Evolutionary conservation across 2,113 vertebrate species (phyloP), one percentile per base, ranked within the genome.

Genomic region (Pseudonaja textilis): DNA sequence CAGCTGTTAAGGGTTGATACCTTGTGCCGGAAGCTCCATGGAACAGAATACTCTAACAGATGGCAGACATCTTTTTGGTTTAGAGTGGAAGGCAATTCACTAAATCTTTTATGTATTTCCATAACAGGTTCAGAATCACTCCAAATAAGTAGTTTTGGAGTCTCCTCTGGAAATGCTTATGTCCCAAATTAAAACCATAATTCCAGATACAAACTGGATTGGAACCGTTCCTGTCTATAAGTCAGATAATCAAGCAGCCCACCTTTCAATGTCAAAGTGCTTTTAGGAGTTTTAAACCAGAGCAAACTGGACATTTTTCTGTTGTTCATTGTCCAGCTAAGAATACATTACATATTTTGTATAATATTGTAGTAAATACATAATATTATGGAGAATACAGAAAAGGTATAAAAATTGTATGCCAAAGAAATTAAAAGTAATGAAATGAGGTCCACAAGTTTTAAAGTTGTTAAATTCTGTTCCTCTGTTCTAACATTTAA

Each of bases 401-500:
- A 34, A 74, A 74, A 74, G 5, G n/a, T 34, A 18, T 39, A 34
- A 39, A 74, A 18, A 74, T n/a, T 16, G 5, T 18, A 74, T 34
- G 69, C 69, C n/a, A 74, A 39, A 34, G 14, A 34, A 74, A 74
- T 20, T 74, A 74, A 39, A 74, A 34, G 69, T 74, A 74, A 74
- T 74, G 69, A 74, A 34, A 74, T 39, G 16, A 74, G 69, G 5
- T 74, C 61, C 26, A 29, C 61, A 14, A 64, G 61, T 64, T 64
- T 64, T 64, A 64, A 64, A 64, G 26, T 64, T 29, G 26, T 26
- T 26, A 64, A 64, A 11, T 64, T 61, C n/a, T n/a, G n/a, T n/a
- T 29, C 10, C 61, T 11, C 61, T 64, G 61, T 64, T 64, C 59
- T 64, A n/a, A 64, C 61, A 64, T 89, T 95, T 61, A 94, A 9